phyloP scores from a whole-genome alignment of 2,797 vertebrate species.

The Serranus cabrilla region DNA sequence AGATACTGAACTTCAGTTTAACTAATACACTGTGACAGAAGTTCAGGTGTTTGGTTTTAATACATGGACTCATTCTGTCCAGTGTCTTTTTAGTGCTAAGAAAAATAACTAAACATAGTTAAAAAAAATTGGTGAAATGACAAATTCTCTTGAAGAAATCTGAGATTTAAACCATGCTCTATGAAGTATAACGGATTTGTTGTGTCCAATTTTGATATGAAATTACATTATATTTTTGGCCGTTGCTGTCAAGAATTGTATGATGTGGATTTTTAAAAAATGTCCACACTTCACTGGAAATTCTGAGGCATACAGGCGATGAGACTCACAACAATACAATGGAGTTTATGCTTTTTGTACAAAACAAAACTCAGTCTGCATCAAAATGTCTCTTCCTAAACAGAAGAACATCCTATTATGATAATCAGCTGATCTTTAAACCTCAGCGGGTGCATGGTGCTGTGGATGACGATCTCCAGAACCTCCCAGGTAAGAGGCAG shows the following conservation, averaged over 20 bases:
- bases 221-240: background rate
- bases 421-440: background rate
- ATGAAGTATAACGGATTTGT: background rate
- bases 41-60: background rate
- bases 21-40: background rate
- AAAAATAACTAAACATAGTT: background rate
- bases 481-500: background rate
- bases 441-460: background rate
- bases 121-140: background rate
- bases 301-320: background rate
- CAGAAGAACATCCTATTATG: background rate
- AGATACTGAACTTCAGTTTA: background rate
- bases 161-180: background rate
- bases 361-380: background rate
- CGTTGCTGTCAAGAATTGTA: background rate
- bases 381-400: background rate
- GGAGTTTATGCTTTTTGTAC: background rate
- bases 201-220: background rate
- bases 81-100: background rate
- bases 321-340: background rate
- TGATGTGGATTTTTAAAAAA: background rate
- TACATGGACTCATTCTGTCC: background rate
- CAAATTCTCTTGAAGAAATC: background rate
- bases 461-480: conserved; percentile 6
- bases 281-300: background rate